Conservation (phyloP, 2,113 vertebrate genomes). For the Seriola quinqueradiata region DNA sequence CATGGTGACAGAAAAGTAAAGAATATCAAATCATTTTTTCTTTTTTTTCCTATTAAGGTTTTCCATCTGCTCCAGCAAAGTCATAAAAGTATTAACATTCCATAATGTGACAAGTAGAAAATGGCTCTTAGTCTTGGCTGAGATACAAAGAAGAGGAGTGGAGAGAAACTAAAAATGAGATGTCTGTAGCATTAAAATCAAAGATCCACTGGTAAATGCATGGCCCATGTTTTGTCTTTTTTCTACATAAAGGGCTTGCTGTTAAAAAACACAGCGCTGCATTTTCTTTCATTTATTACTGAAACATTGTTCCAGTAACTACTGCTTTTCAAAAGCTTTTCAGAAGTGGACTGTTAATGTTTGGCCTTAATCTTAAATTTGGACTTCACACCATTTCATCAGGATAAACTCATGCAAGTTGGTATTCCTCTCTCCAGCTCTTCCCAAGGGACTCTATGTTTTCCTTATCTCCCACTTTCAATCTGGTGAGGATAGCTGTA, state of each 20-base stretch:
- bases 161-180: conserved; percentile 35
- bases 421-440: conserved; percentile 6
- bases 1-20: conserved; percentile 41
- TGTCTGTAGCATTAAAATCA: conserved; percentile 22
- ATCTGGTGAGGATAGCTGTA: conserved; percentile 58
- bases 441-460: conserved; percentile 25
- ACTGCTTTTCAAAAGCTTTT: conserved; percentile 43
- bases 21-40: conserved; percentile 50
- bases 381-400: conserved; percentile 41
- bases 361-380: conserved; percentile 51
- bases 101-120: conserved; percentile 52
- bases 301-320: conserved; percentile 23
- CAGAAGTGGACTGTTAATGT: conserved; percentile 24
- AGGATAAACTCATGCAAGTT: conserved; percentile 40
- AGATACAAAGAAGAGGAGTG: conserved; percentile 24
- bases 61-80: conserved; percentile 65
- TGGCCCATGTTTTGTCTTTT: conserved; percentile 19
- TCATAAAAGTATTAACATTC: conserved; percentile 58
- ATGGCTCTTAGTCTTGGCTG: conserved; percentile 36
- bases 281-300: conserved; percentile 35
- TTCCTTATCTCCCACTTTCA: conserved; percentile 53
- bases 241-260: not conserved
- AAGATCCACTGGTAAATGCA: conserved; percentile 32
- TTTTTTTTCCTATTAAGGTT: conserved; percentile 36
- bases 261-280: conserved; percentile 12